Base-by-base conservation (phyloP, 2,113 vertebrate species). In the Spea bombifrons region DNA sequence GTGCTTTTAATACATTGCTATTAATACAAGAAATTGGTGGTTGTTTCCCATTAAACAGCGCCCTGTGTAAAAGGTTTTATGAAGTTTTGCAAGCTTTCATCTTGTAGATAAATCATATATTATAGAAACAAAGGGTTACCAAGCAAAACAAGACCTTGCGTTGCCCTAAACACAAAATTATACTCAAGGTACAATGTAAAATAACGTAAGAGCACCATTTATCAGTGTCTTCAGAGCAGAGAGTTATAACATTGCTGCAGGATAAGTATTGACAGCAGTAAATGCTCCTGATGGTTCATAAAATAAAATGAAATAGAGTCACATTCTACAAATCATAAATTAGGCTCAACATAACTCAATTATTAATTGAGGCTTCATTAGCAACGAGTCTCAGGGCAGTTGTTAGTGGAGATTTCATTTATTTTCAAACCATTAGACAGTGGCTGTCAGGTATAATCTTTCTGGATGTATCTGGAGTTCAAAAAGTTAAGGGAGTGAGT, bases 361-460 rank as follows among this genome's bases (percentile, higher is more conserved):
- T 79, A 79, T 79, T 79, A 79, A 79, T 79, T 73, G 77, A 73
- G 70, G 72, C 77, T 73, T 79, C 77, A 79, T 79, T 79, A 79
- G 77, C 71, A 79, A 72, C 53, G 77, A 79, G 77, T 79, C 77
- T 79, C 70, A 12, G 49, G 77, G 77, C 70, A 47, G 70, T 79
- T 79, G 67, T 79, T 79, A 65, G 46, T 71, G 70, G 47, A 65
- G 69, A 46, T 79, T 73, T 59, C 77, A 79, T 79, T 79, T 73
- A 73, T 73, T 79, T 73, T 67, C 70, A 57, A 79, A 73, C 77
- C 77, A 79, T 79, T 71, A 78, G 76, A 78, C 57, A 78, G 59
- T 59, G 70, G 61, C 70, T 73, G 77, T 79, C 77, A 79, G 76
- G 73, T 79, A 63, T 73, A 73, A 73, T 79, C 77, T 66, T 79